These are phyloP conservation scores for Florisuga fusca DNA, from an alignment of 2,797 vertebrate species.

Conservation along the genomic window DNA sequence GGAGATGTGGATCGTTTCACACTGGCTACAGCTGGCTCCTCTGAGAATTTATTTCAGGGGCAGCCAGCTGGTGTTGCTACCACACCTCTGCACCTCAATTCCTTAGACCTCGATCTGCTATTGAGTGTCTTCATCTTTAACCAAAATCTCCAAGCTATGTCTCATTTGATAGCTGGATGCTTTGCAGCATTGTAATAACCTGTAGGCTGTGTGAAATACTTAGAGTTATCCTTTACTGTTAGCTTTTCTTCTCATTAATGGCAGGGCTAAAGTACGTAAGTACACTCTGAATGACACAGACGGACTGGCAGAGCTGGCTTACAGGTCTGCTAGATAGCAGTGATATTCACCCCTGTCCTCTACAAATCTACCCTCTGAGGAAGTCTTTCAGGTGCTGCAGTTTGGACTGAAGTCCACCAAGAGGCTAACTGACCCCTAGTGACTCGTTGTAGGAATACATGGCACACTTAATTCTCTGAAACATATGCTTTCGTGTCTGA, in stretches of 20 bases:
- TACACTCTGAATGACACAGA: background rate
- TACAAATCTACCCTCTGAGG: background rate
- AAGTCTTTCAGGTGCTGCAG: background rate
- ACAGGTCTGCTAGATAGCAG: background rate
- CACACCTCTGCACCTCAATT: background rate
- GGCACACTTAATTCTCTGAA: background rate
- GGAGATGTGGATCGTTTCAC: background rate
- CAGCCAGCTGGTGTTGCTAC: background rate
- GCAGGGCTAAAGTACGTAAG: background rate
- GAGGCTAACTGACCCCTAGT: background rate
- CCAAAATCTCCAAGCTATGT: background rate
- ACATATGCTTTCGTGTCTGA: background rate
- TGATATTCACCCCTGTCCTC: background rate
- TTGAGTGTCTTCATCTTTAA: background rate
- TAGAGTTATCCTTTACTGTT: background rate
- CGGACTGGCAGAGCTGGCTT: background rate
- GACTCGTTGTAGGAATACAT: background rate
- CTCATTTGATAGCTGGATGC: background rate
- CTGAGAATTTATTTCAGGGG: too few species aligned
- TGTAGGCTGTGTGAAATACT: rapidly evolving
- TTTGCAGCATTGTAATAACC: background rate
- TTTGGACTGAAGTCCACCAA: background rate
- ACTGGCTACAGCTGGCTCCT: rapidly evolving
- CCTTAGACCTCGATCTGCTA: background rate
- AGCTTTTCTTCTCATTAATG: background rate